Conservation (phyloP, 2,113 vertebrate species). For the Synodontis membranacea region DNA sequence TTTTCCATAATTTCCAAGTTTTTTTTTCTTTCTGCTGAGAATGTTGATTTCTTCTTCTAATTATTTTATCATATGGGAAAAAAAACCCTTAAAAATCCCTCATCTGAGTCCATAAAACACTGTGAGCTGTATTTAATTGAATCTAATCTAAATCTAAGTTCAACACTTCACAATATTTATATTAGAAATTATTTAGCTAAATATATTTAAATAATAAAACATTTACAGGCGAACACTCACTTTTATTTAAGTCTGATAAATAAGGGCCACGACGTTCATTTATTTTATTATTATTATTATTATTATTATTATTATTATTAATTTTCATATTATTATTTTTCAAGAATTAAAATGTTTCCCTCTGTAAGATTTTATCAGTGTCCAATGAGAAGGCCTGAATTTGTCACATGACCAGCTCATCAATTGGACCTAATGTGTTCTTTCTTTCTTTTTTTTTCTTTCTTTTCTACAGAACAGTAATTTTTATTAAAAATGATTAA, state of each 20-base stretch:
- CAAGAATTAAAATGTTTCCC: too few relatives aligned
- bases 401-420: constrained; percentile 37
- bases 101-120: neutral
- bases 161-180: neutral
- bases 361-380: neutral
- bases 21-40: neutral
- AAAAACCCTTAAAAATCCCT: neutral
- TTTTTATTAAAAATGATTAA: neutral
- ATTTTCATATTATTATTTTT: too few relatives aligned
- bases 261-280: neutral
- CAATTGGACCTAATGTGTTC: constrained; percentile 29
- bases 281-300: neutral
- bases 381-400: constrained; percentile 36
- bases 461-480: neutral
- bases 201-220: neutral
- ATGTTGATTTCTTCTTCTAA: neutral
- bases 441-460: constrained; percentile 20
- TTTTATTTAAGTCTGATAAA: neutral
- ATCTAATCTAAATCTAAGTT: neutral
- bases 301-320: neutral
- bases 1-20: neutral
- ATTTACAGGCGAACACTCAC: neutral
- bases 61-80: neutral
- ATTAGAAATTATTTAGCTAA: too few relatives aligned
- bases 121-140: neutral